Percentiles rank a stretch among this genome's conserved stretches.
Evolutionary conservation across 2,113 vertebrate species (phyloP).

Genomic region (Sapayoa aenigma): DNA sequence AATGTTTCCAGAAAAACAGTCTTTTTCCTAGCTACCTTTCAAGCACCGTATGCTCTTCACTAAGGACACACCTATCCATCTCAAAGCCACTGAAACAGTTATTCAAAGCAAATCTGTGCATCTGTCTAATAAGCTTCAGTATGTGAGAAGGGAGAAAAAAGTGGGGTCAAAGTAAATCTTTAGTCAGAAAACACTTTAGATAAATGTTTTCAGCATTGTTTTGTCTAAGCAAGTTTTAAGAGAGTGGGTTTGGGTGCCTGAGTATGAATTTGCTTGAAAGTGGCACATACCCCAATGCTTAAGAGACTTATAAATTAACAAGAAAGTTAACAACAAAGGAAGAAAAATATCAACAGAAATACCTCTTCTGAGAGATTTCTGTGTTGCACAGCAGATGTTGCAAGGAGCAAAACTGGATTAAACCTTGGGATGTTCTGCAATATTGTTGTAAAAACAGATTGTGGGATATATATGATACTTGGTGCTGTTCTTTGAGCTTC

Average conservation of each 20-base stretch:
- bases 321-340: background rate
- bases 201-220: background rate
- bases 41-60: background rate
- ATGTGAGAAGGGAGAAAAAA: background rate
- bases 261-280: background rate
- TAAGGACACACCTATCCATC: background rate
- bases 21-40: background rate
- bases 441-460: constrained; percentile 86
- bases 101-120: background rate
- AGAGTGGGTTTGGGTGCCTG: background rate
- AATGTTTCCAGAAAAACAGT: background rate
- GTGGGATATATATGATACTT: constrained; percentile 90
- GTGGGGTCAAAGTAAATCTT: background rate
- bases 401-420: constrained; percentile 88
- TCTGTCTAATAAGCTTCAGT: background rate
- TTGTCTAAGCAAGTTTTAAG: background rate
- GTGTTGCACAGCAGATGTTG: constrained; percentile 80
- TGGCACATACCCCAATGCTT: background rate
- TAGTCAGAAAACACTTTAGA: background rate
- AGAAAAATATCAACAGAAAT: background rate
- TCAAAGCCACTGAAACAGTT: background rate
- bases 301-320: background rate
- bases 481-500: constrained; percentile 90
- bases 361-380: constrained; percentile 72
- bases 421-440: constrained; percentile 88